Evolutionary conservation across 2,113 vertebrate species (phyloP), one percentile per base, ranked within the genome.

Genomic region (Anolis sagrei): DNA sequence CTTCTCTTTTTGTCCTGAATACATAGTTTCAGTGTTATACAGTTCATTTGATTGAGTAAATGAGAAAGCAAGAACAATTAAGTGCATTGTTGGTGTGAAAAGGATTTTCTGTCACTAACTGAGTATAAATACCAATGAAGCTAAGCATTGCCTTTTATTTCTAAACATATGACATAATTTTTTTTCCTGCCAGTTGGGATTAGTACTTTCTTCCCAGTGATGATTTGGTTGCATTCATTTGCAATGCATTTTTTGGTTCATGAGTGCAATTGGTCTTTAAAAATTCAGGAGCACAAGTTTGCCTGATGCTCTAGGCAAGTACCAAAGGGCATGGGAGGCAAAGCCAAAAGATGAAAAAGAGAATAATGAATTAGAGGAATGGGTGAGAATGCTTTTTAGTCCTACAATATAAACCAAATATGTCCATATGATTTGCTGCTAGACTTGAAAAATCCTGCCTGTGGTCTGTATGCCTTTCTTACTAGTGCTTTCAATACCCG

Each of bases 81-180:
- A 80, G 39, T 64, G 34, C 49, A 86, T 74, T 73, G n/a, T 80
- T 74, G 62, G 54, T 32, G 32, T 64, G 68, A 86, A 86, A 86
- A 72, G 62, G 58, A 80, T 86, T 79, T 80, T 86, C 77, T 74
- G 34, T 76, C 72, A 79, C 51, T 13, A 76, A 79, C 51, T 13
- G 76, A 85, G 66, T 73, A 79, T 85, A 85, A 79, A 64, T 79
- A 79, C 51, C 48, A 86, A 86, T 80, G 79, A 86, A 79, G 76
- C 76, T 73, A 79, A 79, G 54, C 70, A 86, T 74, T 80, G 78
- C 73, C 29, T 74, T 86, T 86, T 77, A 86, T 86, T 80, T 62
- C 54, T 73, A 72, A 76, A 79, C 66, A 61, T 85, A 61, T n/a
- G 69, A 74, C 73, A 73, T 64, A 61, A 77, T 21, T 72, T 69